Base-by-base conservation (phyloP, 2,797 vertebrate genomes). In the Gallinago nigripennis region DNA sequence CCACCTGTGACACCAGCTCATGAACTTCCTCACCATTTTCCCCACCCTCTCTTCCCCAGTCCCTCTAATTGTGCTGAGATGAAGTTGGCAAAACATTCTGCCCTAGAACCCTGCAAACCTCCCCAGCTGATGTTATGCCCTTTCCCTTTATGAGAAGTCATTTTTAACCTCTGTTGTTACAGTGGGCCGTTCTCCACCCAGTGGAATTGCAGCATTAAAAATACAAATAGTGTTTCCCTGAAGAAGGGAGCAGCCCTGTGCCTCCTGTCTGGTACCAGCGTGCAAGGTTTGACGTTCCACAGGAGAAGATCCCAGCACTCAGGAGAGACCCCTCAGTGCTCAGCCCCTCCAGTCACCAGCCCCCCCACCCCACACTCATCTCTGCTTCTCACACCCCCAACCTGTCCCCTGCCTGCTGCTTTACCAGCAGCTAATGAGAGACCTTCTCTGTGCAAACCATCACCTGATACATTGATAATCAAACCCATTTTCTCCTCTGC, bases 381-480 rank as follows among this genome's bases (percentile, higher is more conserved):
- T 20, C 8, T 1, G 56, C 31, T 75, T 48, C 46, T 27, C 41
- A 6, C 48, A 7, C 17, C 11, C 6, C 37, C 16, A 9, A 20
- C 17, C 30, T 3, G 6, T 51, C 37, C 48, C 56, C 35, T 2
- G 9, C 13, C 35, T 17, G 12, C 33, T 30, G 6, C 48, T 41
- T 33, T 8, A 33, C 33, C 0, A 0, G 21, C 0, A 51, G 48
- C 48, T 7, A 25, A 37, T 3, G 0, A 2, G 6, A 35, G 11
- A 28, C 7, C 4, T 12, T 4, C 51, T 37, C 82, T 60, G 15
- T 19, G 53, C 71, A 72, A n/a, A 43, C 35, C 21, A 27, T 5
- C 5, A 7, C 19, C 17, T 3, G 1, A 25, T 7, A 5, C 1
- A 31, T 31, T 1, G 1, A 20, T 31, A 63, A 63, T 21, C n/a